These are phyloP conservation scores for Rotaria socialis DNA, from an alignment of 2,888 invertebrate genomes.

Conservation along the genomic window DNA sequence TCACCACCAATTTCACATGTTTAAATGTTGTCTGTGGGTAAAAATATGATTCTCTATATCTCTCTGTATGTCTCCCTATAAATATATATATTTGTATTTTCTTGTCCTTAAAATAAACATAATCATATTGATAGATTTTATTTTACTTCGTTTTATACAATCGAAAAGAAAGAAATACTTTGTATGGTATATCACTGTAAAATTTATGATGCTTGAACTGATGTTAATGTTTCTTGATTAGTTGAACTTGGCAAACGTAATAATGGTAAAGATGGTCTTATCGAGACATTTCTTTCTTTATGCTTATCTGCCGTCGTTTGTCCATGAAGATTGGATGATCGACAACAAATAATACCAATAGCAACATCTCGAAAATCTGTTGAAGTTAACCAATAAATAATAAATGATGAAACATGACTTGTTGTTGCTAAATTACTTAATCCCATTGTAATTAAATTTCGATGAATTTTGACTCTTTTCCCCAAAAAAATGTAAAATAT, in stretches of 20 bases:
- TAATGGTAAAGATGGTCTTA: background rate
- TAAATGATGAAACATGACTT: slow-evolving; percentile 13
- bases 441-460: slow-evolving; percentile 8
- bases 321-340: background rate
- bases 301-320: background rate
- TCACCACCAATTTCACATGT: background rate
- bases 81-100: too few species aligned
- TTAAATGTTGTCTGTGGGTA: background rate
- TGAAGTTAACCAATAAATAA: slow-evolving; percentile 11
- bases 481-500: background rate
- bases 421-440: slow-evolving; percentile 23
- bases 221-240: too few species aligned
- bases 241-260: background rate
- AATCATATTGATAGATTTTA: too few species aligned
- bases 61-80: too few species aligned
- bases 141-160: too few species aligned
- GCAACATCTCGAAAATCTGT: background rate
- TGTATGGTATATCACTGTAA: background rate
- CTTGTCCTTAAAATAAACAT: too few species aligned
- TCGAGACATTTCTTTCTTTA: background rate
- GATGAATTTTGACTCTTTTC: background rate
- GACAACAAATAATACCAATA: background rate
- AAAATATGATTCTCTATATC: too few species aligned
- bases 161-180: too few species aligned
- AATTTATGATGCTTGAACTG: background rate